Base-by-base conservation (phyloP, 2,797 vertebrate species). In the Notamacropus eugenii region DNA sequence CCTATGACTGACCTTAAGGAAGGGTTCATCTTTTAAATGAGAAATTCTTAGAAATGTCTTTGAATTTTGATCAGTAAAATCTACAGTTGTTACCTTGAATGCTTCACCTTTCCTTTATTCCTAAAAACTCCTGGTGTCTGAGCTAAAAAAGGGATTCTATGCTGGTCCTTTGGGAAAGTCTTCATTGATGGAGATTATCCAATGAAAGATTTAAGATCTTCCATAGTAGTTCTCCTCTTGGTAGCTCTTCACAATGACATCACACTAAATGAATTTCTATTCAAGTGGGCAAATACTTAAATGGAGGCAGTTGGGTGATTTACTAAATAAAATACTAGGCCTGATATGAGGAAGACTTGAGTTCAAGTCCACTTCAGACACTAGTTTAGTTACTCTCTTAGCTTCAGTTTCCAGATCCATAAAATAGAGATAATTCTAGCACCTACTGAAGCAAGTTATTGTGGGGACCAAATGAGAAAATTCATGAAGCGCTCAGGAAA, bases 321-420 rank as follows among this genome's bases (percentile, higher is more conserved):
- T 46, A 46, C 8, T 46, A 22, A 40, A 82, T 82, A 46, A 46
- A 82, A 46, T 82, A 82, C 9, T 11, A 46, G 40, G 19, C 8
- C 6, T 82, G 74, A 46, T 9, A 24, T 82, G 22, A 27, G 74
- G 9, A 82, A 46, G 67, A 82, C 31, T 40, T 24, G 40, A 27
- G 34, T 82, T 82, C 40, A 27, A 82, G 46, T 82, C 8, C n/a
- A 46, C 40, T 46, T 40, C 19, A 40, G n/a, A 46, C 74, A 24
- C 9, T 24, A 40, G 1, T 22, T 57, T 92, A 34, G 34, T 59
- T 31, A 5, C 29, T 92, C 6, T 67, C 52, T 62, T 10, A 56
- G 19, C 50, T 55, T 95, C 46, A 57, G 6, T 91, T 92, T 96
- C 50, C 55, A 95, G 16, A 62, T 62, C 55, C 74, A 19, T 95